Evolutionary conservation across 2,113 vertebrate genomes (phyloP).

Genomic region (Chinchilla lanigera): DNA sequence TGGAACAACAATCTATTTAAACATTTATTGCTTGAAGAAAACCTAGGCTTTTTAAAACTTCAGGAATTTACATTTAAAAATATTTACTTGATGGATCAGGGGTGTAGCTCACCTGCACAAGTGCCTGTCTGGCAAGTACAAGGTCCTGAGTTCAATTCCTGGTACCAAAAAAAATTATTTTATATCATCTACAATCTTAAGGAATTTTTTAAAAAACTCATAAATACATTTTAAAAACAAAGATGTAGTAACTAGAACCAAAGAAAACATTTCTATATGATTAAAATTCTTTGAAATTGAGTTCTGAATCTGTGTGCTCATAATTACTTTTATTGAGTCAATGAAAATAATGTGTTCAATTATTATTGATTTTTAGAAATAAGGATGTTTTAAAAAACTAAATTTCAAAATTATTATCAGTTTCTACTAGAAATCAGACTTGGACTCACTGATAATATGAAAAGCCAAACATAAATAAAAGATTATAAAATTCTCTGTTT

Average conservation of each 20-base stretch:
- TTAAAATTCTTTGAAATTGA: not conserved
- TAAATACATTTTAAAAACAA: not conserved
- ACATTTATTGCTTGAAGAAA: not conserved
- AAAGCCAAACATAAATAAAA: not conserved
- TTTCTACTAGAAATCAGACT: not conserved
- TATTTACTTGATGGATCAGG: not conserved
- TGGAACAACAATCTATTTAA: slow-evolving; percentile 24
- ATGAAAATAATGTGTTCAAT: not conserved
- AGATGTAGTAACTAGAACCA: not conserved
- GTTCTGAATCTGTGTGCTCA: not conserved
- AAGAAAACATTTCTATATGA: not conserved
- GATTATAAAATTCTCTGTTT: not conserved
- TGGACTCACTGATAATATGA: not conserved
- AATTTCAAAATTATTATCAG: not conserved
- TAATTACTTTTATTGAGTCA: not conserved
- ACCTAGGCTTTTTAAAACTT: not conserved
- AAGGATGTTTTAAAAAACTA: not conserved
- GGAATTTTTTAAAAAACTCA: not conserved
- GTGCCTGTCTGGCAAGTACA: no score
- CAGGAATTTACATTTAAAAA: slow-evolving; percentile 24
- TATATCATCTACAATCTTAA: no score
- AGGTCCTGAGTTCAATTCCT: no score
- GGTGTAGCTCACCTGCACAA: no score
- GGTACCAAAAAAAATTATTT: no score
- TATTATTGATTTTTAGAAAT: not conserved